Base-by-base conservation (phyloP, 1,140 invertebrate species). In the Nilaparvata lugens region DNA sequence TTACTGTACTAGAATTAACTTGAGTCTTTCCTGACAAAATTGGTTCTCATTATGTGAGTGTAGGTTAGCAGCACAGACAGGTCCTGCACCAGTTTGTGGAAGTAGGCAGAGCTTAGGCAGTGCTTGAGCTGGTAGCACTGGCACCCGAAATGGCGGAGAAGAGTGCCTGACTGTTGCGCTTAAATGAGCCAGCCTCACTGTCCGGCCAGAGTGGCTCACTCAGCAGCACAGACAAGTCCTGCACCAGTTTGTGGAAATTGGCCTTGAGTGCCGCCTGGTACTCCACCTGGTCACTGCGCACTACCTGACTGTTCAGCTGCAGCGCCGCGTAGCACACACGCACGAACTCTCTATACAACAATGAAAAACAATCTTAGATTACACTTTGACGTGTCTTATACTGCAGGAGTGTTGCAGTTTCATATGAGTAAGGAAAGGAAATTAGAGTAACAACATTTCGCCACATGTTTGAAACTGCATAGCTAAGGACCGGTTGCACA, bases 201-300 rank as follows among this genome's bases (percentile, higher is more conserved):
- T 85, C 83, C 14, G 83, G 81, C 71, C 83, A 84, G 23, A 85
- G 66, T 0, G 82, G 76, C 71, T 89, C 86, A 2, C 85, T 85
- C 28, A 89, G 78, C 56, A 90, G 72, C 28, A 76, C 75, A 35
- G 86, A 83, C n/a, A 95, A 77, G 42, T 84, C 85, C 57, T 83
- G 80, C 60, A 88, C 89, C 19, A 95, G 77, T 66, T 94, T 92
- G 65, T 87, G 85, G 75, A 91, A 95, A 71, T 93, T 95, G 31
- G 84, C 76, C 66, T 86, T 83, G 6, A 95, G 73, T 0, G 87
- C 87, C 68, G 91, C 86, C 70, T 96, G 93, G 69, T 96, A 96
- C 67, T 94, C 87, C 23, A 86, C 80, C 71, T 95, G 92, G 74
- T 95, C 91, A 4, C 83, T 81, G 38, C 82, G 82, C 64, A 95